Evolutionary conservation across 1,140 invertebrate species (phyloP), one percentile per base, ranked within the genome.

Genomic region (Papilio glaucus): DNA sequence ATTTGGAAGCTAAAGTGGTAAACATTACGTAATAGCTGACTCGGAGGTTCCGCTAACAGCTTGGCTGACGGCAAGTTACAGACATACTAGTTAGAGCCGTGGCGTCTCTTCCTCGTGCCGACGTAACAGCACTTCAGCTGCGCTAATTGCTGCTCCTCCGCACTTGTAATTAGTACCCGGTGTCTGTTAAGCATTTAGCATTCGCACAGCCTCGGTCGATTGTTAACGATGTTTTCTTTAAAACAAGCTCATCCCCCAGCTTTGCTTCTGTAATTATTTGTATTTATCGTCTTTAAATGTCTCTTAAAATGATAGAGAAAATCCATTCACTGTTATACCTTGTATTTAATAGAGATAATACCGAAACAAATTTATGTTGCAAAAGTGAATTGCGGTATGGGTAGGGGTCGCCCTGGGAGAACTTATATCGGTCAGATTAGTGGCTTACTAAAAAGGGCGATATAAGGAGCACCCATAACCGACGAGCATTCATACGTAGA

Each of bases 81-180:
- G 38, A 62, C 33, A 41, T 37, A 13, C 39, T 72, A 67, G 57
- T 82, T 81, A 81, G 74, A 80, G 68, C 63, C 53, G 71, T 57
- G 53, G 3, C 38, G 77, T 77, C 49, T 80, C 79, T 85, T 85
- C 82, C 79, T 86, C 73, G 73, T 78, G 73, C 72, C 45, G 71
- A 71, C 73, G 76, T 71, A 53, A 71, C 37, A 42, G 57, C 37
- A 21, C 18, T 21, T 18, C 45, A 12, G 3, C 5, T n/a, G 26
- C 62, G 83, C 78, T 84, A 85, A 84, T 83, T 84, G 77, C 72
- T 72, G 49, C 53, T 73, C 74, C 72, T 53, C 76, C 78, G 68
- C 72, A 83, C 73, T 88, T 86, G 86, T 88, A 84, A 75, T 82
- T 77, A 72, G 76, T 18, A 67, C 73, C 77, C 72, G 72, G 63